A percentile compares a stretch with the other conserved stretches of the same genome.
Conservation (phyloP, 1,140 invertebrate genomes). For the Penaeus japonicus region DNA sequence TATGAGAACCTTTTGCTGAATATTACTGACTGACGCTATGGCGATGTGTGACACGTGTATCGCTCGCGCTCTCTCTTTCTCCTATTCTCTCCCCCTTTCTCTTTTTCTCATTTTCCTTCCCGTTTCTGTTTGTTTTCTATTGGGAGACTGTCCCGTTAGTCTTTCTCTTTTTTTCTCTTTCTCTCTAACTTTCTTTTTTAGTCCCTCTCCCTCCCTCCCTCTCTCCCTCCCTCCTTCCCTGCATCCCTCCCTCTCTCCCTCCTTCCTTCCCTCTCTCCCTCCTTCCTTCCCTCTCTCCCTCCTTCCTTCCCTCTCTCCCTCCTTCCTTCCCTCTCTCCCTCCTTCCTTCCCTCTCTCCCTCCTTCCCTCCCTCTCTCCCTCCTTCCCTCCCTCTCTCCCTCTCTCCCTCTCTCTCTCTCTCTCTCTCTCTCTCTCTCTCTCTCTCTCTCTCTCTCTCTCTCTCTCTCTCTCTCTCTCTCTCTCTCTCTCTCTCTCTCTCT, state of each 20-base stretch:
- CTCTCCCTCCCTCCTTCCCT: neutral
- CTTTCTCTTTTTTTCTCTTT: neutral
- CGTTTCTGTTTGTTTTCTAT: neutral
- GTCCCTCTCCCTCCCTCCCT: neutral
- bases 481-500: too few species aligned
- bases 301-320: neutral
- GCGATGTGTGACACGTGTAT: neutral
- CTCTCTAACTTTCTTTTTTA: neutral
- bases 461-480: too few species aligned
- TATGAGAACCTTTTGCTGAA: too few species aligned
- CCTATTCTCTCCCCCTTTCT: neutral
- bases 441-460: neutral
- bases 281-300: neutral
- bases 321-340: slow-evolving; percentile 13
- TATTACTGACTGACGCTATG: neutral
- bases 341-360: slow-evolving; percentile 26
- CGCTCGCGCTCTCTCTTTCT: neutral
- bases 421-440: neutral
- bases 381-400: neutral
- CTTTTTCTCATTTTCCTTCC: neutral
- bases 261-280: neutral
- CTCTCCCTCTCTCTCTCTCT: neutral
- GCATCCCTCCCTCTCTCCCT: neutral
- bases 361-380: slow-evolving; percentile 12
- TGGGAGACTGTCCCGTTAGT: too few species aligned